A percentile compares a stretch with the other conserved stretches of the same genome.
phyloP scores from a whole-genome alignment of 2,113 vertebrate genomes.

The Leucosticte australis region DNA sequence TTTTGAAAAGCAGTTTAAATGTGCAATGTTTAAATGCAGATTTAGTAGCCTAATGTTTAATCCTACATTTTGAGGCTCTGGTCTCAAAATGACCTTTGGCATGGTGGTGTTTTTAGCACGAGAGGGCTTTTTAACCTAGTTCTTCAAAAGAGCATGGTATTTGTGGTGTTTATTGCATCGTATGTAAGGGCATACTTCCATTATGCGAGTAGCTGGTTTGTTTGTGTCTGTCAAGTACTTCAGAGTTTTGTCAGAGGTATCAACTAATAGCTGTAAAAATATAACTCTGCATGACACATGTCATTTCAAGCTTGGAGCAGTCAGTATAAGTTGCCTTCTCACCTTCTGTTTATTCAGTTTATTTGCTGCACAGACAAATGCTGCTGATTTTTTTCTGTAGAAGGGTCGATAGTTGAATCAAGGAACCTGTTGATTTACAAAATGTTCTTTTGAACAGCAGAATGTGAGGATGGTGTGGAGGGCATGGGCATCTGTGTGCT shows the following conservation, averaged over 20 bases:
- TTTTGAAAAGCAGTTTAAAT: constrained; percentile 56
- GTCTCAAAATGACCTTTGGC: constrained; percentile 37
- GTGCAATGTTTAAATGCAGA: constrained; percentile 30
- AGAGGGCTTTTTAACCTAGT: not conserved
- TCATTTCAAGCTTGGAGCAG: not conserved
- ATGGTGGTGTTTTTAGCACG: not conserved
- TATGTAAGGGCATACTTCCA: not conserved
- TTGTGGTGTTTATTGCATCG: not conserved
- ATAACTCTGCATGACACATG: not conserved
- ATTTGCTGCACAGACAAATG: not conserved
- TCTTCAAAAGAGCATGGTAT: not conserved
- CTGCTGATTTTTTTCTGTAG: not conserved
- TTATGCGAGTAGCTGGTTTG: not conserved
- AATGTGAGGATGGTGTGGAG: not conserved
- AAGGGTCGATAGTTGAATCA: not conserved
- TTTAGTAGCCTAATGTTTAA: constrained; percentile 49
- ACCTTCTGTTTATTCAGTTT: not conserved
- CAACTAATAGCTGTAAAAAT: constrained; percentile 2
- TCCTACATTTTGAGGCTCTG: constrained; percentile 15
- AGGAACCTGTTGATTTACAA: not conserved
- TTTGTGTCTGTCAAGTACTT: not conserved
- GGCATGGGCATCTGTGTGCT: not conserved
- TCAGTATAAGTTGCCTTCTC: not conserved
- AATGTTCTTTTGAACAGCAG: not conserved
- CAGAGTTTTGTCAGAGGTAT: not conserved